Conservation (phyloP, 2,797 vertebrate genomes). For the Hydrolagus colliei region DNA sequence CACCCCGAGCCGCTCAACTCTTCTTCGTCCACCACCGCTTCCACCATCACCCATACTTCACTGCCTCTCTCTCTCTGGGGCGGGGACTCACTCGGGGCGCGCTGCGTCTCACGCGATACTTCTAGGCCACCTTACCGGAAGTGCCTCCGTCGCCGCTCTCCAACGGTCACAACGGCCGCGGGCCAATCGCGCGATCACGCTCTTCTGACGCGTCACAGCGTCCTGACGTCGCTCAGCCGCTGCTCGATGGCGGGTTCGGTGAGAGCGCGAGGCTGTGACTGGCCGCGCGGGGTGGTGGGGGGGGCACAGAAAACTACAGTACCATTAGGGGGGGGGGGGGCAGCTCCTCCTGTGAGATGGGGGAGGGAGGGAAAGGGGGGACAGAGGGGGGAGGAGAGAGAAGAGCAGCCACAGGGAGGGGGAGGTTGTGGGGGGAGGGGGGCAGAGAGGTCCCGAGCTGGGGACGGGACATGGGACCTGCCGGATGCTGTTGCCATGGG, state of each 20-base stretch:
- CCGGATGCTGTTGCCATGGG: slow-evolving; percentile 67
- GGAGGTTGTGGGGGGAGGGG: too few relatives aligned
- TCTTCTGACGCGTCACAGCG: too few relatives aligned
- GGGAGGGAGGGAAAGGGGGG: not conserved
- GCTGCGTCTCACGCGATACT: not conserved
- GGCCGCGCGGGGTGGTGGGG: too few relatives aligned
- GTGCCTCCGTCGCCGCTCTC: too few relatives aligned
- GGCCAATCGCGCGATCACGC: not conserved
- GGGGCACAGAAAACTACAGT: too few relatives aligned
- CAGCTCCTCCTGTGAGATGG: not conserved
- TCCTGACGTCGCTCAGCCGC: too few relatives aligned
- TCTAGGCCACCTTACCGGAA: not conserved
- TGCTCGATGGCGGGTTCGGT: too few relatives aligned
- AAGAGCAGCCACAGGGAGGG: too few relatives aligned
- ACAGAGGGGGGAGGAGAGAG: not conserved
- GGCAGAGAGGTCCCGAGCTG: too few relatives aligned
- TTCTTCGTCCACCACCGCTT: not conserved
- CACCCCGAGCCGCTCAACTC: not conserved
- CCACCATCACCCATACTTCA: not conserved
- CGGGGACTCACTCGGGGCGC: not conserved
- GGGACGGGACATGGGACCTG: slow-evolving; percentile 40
- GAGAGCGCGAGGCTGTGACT: too few relatives aligned
- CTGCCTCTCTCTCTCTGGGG: slow-evolving; percentile 8
- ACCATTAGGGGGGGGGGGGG: too few relatives aligned
- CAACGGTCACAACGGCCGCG: too few relatives aligned